Base-by-base conservation (phyloP, 1,140 invertebrate genomes). In the Periplaneta americana region DNA sequence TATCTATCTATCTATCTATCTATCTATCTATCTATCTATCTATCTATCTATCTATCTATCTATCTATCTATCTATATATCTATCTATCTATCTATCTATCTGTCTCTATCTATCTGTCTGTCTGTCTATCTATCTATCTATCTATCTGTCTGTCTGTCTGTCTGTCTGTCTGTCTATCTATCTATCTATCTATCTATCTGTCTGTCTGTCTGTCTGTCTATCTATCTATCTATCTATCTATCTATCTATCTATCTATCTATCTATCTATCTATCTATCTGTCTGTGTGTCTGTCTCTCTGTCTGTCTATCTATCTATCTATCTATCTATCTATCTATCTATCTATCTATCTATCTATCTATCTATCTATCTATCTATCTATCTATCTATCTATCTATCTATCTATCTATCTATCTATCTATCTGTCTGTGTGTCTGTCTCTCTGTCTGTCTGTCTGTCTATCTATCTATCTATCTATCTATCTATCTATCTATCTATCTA, bases 141-240 rank as follows among this genome's bases (percentile, higher is more conserved):
- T 57, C 39, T 57, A 22, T 57, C 39, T n/a, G 39, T 57, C 39
- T 57, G 39, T 57, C 39, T n/a, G 39, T 57, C 39, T 57, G 39
- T 57, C 39, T n/a, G 39, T 57, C 39, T 57, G 39, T 57, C 39
- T n/a, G 39, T 57, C 39, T 57, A 22, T 57, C 39, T n/a, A 22
- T 57, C 39, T 57, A 22, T 57, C 39, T n/a, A 22, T 57, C 39
- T 57, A 22, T 57, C 39, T n/a, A 22, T 57, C 39, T 57, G 75
- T 76, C n/a, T 15, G 75, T 33, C 75, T 76, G 75, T 76, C 75
- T 31, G 75, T 76, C 75, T 76, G 75, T 76, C 75, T 31, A 28
- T 76, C 75, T 76, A 28, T 76, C 75, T 31, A 28, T n/a, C n/a
- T n/a, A n/a, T n/a, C n/a, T n/a, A n/a, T n/a, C n/a, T n/a, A n/a